phyloP scores from a whole-genome alignment of 2,113 vertebrate genomes.

The Cyrtonyx montezumae region DNA sequence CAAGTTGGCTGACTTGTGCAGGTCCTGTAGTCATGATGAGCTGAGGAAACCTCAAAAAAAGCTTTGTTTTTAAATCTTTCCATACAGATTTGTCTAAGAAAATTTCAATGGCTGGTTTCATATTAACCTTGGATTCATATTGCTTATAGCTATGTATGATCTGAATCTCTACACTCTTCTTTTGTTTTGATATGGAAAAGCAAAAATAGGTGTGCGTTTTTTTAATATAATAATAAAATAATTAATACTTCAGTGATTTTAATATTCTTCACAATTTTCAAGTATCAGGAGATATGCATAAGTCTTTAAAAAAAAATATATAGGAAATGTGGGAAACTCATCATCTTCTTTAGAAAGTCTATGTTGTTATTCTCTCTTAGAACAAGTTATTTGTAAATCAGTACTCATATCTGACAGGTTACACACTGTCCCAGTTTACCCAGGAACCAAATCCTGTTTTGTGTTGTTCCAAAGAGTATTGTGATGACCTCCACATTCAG shows the following conservation, averaged over 20 bases:
- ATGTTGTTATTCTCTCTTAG: not conserved
- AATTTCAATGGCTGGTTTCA: not conserved
- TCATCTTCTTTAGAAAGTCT: not conserved
- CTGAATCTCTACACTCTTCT: not conserved
- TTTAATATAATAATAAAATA: not conserved
- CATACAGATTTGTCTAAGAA: not conserved
- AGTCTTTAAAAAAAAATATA: not conserved
- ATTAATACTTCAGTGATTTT: not conserved
- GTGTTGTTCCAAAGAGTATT: not conserved
- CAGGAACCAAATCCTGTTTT: not conserved
- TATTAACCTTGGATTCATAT: not conserved
- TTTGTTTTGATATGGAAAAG: not conserved
- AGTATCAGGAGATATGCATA: not conserved
- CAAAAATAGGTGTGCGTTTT: not conserved
- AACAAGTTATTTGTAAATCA: not conserved
- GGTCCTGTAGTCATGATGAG: not conserved
- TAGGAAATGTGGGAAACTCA: not conserved
- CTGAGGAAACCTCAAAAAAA: not conserved
- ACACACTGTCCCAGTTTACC: rapidly evolving
- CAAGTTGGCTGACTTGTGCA: not conserved
- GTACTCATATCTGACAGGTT: not conserved
- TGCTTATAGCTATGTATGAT: not conserved
- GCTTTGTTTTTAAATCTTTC: not conserved
- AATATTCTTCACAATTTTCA: not conserved
- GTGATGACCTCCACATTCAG: not conserved